Conservation (phyloP, 2,113 vertebrate species). For the Oenanthe oenanthe region DNA sequence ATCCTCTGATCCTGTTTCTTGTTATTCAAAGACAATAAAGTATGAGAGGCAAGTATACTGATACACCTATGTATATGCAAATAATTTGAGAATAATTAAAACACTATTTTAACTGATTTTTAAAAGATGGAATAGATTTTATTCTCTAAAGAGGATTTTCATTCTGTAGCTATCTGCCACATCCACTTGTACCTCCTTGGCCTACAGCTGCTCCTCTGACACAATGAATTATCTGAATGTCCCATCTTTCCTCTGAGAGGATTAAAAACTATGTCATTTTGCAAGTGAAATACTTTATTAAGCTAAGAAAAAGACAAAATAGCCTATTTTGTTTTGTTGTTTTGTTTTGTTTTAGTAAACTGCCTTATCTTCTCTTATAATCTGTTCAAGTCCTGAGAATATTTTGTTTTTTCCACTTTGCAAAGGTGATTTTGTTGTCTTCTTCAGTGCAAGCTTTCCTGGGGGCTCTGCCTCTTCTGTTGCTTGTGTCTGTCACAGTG, state of each 20-base stretch:
- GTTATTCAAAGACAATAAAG: background rate
- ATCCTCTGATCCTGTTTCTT: background rate
- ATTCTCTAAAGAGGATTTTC: background rate
- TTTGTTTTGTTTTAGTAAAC: background rate
- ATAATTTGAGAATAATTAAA: background rate
- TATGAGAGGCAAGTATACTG: fast-evolving
- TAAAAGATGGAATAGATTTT: background rate
- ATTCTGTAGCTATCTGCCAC: background rate
- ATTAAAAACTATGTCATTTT: background rate
- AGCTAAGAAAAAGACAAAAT: background rate
- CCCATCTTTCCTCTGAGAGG: background rate
- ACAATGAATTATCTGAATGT: background rate
- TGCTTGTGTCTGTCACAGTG: background rate
- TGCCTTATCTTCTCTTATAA: too few species aligned
- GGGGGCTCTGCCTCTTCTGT: background rate
- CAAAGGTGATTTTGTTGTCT: background rate
- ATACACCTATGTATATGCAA: background rate
- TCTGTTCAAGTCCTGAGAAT: background rate
- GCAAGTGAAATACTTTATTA: background rate
- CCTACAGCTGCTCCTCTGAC: background rate
- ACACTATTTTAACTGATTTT: background rate
- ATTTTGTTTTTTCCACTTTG: background rate
- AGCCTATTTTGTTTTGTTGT: background rate
- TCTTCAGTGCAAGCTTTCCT: background rate
- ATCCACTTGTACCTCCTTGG: fast-evolving